phyloP scores from a whole-genome alignment of 2,797 vertebrate species.

The Coendou prehensilis region DNA sequence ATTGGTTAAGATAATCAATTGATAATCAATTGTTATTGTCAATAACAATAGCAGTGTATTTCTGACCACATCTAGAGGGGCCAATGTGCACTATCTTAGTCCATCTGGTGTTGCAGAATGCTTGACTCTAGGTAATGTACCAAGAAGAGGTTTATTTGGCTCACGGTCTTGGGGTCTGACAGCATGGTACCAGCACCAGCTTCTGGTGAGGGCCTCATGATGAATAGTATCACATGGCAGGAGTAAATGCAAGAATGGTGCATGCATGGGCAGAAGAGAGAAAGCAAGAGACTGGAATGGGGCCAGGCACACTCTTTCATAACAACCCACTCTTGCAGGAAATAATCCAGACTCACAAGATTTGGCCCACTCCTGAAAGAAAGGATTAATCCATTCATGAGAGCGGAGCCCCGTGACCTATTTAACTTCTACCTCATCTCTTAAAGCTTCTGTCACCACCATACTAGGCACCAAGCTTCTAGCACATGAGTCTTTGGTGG shows the following conservation, averaged over 20 bases:
- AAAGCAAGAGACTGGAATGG: background rate
- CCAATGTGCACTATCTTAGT: background rate
- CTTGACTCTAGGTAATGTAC: background rate
- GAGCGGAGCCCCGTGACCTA: background rate
- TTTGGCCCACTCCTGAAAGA: background rate
- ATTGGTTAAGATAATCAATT: conserved; percentile 1
- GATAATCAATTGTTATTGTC: background rate
- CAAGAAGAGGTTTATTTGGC: background rate
- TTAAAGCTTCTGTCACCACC: background rate
- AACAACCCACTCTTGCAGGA: background rate
- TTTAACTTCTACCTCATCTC: background rate
- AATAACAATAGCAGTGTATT: background rate
- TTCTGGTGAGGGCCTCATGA: background rate
- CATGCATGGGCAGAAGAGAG: background rate
- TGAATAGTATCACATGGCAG: too few relatives aligned
- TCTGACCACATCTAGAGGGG: background rate
- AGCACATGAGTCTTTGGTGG: background rate
- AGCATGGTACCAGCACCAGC: background rate
- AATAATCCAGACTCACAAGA: background rate
- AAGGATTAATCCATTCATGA: background rate
- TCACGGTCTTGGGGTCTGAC: background rate
- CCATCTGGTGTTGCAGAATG: background rate
- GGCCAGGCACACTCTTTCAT: background rate
- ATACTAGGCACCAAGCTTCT: background rate
- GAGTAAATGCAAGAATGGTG: background rate